These are phyloP conservation scores for Crypturellus tataupa DNA, from an alignment of 2,797 vertebrate genomes.

Conservation along the genomic window DNA sequence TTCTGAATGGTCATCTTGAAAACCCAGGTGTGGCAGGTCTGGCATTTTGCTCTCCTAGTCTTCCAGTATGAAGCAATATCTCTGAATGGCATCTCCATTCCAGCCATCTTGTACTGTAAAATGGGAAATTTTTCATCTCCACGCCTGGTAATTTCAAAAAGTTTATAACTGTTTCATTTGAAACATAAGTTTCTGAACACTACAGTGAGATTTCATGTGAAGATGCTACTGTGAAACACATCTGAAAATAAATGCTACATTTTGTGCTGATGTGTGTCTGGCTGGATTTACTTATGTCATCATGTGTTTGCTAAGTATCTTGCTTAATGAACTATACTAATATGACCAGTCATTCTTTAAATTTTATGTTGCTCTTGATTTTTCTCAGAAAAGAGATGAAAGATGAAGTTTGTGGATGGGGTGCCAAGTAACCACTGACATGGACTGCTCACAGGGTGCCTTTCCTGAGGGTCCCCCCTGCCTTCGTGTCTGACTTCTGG, in stretches of 20 bases:
- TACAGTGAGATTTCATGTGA: neutral
- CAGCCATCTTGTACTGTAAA: accelerated
- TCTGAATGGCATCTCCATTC: neutral
- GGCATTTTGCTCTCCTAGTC: neutral
- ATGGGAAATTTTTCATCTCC: neutral
- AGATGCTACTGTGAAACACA: neutral
- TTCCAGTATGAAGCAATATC: slow-evolving; percentile 23
- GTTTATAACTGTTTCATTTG: neutral
- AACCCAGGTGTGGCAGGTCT: neutral
- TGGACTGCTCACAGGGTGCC: neutral
- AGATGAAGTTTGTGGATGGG: neutral
- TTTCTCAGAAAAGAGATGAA: neutral
- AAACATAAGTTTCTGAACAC: neutral
- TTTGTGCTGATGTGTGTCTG: slow-evolving; percentile 22
- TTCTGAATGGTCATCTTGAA: neutral
- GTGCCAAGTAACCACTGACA: neutral
- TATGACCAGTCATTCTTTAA: neutral
- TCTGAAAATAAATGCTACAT: slow-evolving; percentile 14
- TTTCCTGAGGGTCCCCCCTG: neutral
- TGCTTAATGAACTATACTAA: neutral
- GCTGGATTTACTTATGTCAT: neutral
- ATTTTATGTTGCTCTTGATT: neutral
- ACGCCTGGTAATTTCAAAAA: neutral
- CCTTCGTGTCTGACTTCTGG: no score
- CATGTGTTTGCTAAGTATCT: no score